Conservation (phyloP, 2,888 invertebrate species). For the Icerya purchasi region DNA sequence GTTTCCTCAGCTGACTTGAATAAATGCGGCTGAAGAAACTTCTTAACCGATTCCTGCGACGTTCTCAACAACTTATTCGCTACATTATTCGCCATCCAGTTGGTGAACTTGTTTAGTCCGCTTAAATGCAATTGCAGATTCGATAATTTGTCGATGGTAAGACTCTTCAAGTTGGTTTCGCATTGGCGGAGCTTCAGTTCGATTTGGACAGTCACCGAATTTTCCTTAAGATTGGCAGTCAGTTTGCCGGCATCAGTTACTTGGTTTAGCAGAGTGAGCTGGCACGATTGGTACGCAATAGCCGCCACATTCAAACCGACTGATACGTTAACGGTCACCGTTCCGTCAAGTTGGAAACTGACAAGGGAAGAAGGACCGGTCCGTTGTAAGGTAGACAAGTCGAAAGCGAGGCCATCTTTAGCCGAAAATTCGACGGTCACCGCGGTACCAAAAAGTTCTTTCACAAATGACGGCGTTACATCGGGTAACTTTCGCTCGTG, state of each 20-base stretch:
- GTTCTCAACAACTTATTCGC: too few relatives aligned
- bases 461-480: not conserved
- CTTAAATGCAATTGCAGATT: not conserved
- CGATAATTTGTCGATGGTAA: not conserved
- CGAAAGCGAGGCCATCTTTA: not conserved
- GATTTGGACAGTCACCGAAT: not conserved
- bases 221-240: too few relatives aligned
- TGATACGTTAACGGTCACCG: not conserved
- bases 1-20: too few relatives aligned
- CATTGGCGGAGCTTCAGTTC: not conserved
- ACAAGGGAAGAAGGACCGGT: not conserved
- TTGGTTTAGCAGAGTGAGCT: too few relatives aligned
- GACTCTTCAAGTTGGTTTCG: not conserved
- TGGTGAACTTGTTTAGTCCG: not conserved
- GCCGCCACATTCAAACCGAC: not conserved
- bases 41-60: too few relatives aligned
- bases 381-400: not conserved
- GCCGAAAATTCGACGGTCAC: not conserved
- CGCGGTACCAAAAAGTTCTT: not conserved
- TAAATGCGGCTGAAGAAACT: too few relatives aligned
- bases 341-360: not conserved
- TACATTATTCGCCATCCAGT: not conserved
- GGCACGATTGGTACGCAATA: too few relatives aligned
- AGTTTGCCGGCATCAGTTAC: too few relatives aligned
- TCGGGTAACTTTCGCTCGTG: too few relatives aligned